Conservation (phyloP, 2,113 vertebrate species). For the Gymnobelideus leadbeateri region DNA sequence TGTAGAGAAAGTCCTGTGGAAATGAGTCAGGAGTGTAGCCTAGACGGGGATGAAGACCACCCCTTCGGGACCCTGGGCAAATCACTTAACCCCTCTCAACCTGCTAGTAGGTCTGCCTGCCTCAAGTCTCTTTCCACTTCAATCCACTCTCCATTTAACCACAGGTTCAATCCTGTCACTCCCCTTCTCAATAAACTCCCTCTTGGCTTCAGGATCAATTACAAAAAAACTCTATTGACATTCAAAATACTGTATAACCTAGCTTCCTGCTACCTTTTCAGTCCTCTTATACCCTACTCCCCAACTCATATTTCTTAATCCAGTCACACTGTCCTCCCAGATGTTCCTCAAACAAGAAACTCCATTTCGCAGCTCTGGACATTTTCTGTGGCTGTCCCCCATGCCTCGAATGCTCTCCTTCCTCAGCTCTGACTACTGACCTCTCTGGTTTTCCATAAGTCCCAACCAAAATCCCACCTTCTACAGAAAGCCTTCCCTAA, state of each 20-base stretch:
- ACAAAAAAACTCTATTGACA: too few species aligned
- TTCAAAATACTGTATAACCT: too few species aligned
- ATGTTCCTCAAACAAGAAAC: not conserved
- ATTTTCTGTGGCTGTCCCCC: not conserved
- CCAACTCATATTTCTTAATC: not conserved
- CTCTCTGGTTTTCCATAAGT: not conserved
- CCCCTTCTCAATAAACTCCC: not conserved
- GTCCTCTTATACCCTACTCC: not conserved
- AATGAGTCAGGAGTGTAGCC: not conserved
- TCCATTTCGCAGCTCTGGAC: not conserved
- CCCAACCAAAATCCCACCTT: too few species aligned
- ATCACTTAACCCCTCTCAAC: not conserved
- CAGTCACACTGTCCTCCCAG: not conserved
- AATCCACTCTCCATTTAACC: not conserved
- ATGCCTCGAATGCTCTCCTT: not conserved
- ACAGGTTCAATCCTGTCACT: not conserved
- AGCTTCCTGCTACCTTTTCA: not conserved
- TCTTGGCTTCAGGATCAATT: not conserved
- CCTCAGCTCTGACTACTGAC: not conserved
- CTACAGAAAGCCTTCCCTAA: too few species aligned
- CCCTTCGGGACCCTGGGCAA: not conserved
- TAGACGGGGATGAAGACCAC: not conserved
- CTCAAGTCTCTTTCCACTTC: not conserved
- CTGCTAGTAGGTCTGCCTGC: not conserved
- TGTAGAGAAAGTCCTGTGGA: not conserved